A percentile compares a stretch with the other conserved stretches of the same genome.
Evolutionary conservation across 2,797 vertebrate species (phyloP).

Genomic region (Thalassophryne amazonica): DNA sequence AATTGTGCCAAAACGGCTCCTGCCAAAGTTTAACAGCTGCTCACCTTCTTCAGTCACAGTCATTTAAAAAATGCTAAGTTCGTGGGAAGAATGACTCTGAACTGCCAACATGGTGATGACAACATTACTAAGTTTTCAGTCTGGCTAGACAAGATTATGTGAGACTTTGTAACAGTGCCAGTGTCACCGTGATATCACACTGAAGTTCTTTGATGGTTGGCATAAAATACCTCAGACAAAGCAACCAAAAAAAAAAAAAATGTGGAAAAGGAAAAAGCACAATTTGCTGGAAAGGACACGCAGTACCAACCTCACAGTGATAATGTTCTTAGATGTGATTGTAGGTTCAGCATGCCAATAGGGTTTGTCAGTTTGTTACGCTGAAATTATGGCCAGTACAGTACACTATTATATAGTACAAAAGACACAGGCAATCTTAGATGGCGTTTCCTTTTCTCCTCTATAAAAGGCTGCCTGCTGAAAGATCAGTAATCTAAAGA

Average conservation of each 20-base stretch:
- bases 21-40: constrained; percentile 26
- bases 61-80: not conserved
- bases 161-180: constrained; percentile 1
- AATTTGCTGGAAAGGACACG: constrained; percentile 43
- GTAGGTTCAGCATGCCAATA: constrained; percentile 47
- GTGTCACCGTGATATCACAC: not conserved
- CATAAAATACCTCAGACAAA: constrained; percentile 27
- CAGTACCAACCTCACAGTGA: constrained; percentile 45
- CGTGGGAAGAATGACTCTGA: not conserved
- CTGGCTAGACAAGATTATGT: not conserved
- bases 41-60: not conserved
- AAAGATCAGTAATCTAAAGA: constrained; percentile 28
- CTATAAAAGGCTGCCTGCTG: constrained; percentile 37
- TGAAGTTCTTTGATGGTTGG: constrained; percentile 7
- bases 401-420: constrained; percentile 33
- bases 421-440: constrained; percentile 30
- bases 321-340: constrained; percentile 60
- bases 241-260: constrained; percentile 20
- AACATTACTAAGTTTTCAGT: not conserved
- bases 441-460: constrained; percentile 63
- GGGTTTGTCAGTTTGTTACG: constrained; percentile 62
- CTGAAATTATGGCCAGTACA: constrained; percentile 53
- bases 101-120: not conserved
- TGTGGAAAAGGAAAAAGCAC: constrained; percentile 15
- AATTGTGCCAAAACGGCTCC: not conserved